Conservation (phyloP, 2,113 vertebrate genomes). For the Mus spicilegus region DNA sequence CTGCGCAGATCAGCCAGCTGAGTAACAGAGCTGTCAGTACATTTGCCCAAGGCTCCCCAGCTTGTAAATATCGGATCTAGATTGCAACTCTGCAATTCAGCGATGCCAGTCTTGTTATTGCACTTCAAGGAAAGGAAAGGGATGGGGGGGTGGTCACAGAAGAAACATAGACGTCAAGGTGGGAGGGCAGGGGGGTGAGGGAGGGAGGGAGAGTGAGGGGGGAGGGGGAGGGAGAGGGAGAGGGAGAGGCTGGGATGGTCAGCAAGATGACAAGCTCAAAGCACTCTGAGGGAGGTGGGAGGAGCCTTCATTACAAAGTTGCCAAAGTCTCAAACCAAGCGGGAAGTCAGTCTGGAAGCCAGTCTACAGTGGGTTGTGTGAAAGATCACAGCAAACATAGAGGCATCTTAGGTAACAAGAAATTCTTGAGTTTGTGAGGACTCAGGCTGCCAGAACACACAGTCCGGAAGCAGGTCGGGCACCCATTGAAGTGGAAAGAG, state of each 20-base stretch:
- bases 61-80: neutral
- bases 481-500: neutral
- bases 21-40: neutral
- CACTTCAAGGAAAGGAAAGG: neutral
- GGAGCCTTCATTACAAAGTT: conserved; percentile 24
- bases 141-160: neutral
- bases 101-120: neutral
- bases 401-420: neutral
- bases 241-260: neutral
- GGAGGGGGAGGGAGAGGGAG: too few species aligned
- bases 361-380: conserved; percentile 15
- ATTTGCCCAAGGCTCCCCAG: neutral
- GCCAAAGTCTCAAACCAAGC: conserved; percentile 39
- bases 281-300: neutral
- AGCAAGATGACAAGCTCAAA: neutral
- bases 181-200: neutral
- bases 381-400: conserved; percentile 43
- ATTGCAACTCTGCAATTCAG: neutral
- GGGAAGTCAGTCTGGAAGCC: conserved; percentile 23
- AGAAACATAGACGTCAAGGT: neutral
- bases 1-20: neutral
- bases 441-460: neutral
- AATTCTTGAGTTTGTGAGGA: neutral
- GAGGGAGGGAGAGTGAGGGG: too few species aligned
- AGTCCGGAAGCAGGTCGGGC: neutral